These are phyloP conservation scores for Cremastinae sp. DNA, from an alignment of 2,888 invertebrate genomes.

Conservation along the genomic window DNA sequence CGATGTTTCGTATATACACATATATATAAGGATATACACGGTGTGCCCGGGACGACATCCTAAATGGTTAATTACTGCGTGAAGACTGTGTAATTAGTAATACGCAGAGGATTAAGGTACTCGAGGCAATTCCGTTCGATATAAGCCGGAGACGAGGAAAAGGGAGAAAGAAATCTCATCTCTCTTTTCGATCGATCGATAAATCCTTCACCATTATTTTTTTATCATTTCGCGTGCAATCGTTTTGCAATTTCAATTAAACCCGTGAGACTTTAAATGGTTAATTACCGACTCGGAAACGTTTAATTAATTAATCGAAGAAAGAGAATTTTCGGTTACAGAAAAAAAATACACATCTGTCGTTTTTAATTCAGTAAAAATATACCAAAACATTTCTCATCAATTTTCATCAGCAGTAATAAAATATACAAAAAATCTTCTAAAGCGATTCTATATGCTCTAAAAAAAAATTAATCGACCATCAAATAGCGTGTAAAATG, in stretches of 20 bases:
- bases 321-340: too few relatives aligned
- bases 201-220: slow-evolving; percentile 9
- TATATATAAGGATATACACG: background rate
- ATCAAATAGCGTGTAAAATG: too few relatives aligned
- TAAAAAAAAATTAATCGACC: too few relatives aligned
- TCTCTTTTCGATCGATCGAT: slow-evolving; percentile 50
- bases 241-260: slow-evolving; percentile 22
- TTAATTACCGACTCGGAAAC: background rate
- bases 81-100: slow-evolving; percentile 62
- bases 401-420: too few relatives aligned
- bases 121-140: slow-evolving; percentile 14
- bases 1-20: slow-evolving; percentile 8
- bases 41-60: slow-evolving; percentile 28
- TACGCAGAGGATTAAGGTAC: slow-evolving; percentile 40
- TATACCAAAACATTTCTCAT: too few relatives aligned
- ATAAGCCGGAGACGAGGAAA: background rate
- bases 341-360: too few relatives aligned
- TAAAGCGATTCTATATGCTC: too few relatives aligned
- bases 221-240: slow-evolving; percentile 1
- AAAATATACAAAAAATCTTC: too few relatives aligned
- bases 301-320: background rate
- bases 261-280: slow-evolving; percentile 16
- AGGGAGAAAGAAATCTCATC: slow-evolving; percentile 15
- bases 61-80: slow-evolving; percentile 64
- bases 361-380: too few relatives aligned